Conservation (phyloP, 2,888 invertebrate genomes). For the Macrosoma leucophasiata region DNA sequence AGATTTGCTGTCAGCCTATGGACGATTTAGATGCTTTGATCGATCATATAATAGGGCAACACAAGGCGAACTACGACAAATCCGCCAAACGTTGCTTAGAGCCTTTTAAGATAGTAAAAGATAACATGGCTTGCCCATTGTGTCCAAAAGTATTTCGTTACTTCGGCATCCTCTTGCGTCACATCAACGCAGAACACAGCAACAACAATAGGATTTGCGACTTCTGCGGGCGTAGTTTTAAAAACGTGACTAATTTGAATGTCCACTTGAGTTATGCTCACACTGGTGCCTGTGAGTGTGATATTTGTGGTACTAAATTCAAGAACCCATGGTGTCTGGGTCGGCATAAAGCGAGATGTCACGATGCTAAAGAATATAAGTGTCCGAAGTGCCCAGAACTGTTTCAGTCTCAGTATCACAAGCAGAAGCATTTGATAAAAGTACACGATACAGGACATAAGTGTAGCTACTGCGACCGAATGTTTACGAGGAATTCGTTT, state of each 20-base stretch:
- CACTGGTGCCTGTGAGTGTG: conserved; percentile 50
- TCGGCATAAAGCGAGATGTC: conserved; percentile 54
- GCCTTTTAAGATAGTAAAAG: conserved; percentile 51
- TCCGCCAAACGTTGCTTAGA: conserved; percentile 48
- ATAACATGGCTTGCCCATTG: conserved; percentile 54
- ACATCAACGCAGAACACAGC: conserved; percentile 57
- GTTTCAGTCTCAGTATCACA: conserved; percentile 70
- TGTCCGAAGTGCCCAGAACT: conserved; percentile 56
- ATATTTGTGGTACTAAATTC: conserved; percentile 48
- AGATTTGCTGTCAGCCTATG: conserved; percentile 40
- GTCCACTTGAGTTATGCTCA: conserved; percentile 56
- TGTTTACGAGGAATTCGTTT: conserved; percentile 65
- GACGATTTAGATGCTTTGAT: conserved; percentile 43
- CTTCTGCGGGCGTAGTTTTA: conserved; percentile 56
- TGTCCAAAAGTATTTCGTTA: conserved; percentile 54
- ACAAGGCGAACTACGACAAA: conserved; percentile 55
- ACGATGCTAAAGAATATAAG: conserved; percentile 57
- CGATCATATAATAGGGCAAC: conserved; percentile 51
- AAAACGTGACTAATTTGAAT: conserved; percentile 48
- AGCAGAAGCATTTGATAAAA: conserved; percentile 69
- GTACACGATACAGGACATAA: conserved; percentile 63
- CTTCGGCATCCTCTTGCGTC: conserved; percentile 51
- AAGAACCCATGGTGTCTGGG: conserved; percentile 57
- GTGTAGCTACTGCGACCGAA: conserved; percentile 52
- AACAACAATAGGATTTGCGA: conserved; percentile 61